Percentiles rank a stretch among this genome's conserved stretches.
Conservation (phyloP, 2,888 invertebrate genomes). For the Trichacis sp. region DNA sequence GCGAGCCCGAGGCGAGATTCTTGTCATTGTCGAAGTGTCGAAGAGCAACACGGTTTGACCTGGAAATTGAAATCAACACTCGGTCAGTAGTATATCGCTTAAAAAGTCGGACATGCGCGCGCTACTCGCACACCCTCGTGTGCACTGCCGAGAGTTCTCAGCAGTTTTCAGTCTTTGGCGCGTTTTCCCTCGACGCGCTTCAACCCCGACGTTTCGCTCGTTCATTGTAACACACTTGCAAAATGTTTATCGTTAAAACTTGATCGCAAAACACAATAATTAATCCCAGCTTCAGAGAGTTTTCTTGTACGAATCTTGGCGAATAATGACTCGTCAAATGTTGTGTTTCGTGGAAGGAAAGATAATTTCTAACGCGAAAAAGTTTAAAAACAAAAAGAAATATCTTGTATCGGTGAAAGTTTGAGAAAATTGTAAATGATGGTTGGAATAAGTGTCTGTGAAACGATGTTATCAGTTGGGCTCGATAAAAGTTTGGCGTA, state of each 20-base stretch:
- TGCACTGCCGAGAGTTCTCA: conserved; percentile 45
- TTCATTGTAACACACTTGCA: background rate
- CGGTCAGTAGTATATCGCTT: conserved; percentile 47
- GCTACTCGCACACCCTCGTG: conserved; percentile 23
- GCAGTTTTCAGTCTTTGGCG: conserved; percentile 58
- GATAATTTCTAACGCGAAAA: too few relatives aligned
- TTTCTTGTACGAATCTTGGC: too few relatives aligned
- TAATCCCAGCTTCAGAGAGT: too few relatives aligned
- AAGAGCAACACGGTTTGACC: conserved; percentile 37
- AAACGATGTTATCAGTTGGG: background rate
- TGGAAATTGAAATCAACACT: conserved; percentile 40
- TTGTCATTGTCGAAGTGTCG: too few relatives aligned
- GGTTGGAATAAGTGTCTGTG: background rate
- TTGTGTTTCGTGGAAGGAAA: too few relatives aligned
- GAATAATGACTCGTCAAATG: too few relatives aligned
- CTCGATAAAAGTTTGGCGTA: conserved; percentile 3
- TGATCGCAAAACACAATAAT: too few relatives aligned
- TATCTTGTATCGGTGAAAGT: background rate
- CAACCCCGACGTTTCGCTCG: conserved; percentile 9
- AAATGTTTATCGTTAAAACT: too few relatives aligned
- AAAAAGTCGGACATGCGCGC: conserved; percentile 58
- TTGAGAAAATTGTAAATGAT: background rate
- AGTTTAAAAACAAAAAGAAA: too few relatives aligned
- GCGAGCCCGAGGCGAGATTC: too few relatives aligned
- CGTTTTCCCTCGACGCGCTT: conserved; percentile 49